A percentile compares a stretch with the other conserved stretches of the same genome.
phyloP scores from a whole-genome alignment of 2,797 vertebrate species.

The Hylomyscus alleni region DNA sequence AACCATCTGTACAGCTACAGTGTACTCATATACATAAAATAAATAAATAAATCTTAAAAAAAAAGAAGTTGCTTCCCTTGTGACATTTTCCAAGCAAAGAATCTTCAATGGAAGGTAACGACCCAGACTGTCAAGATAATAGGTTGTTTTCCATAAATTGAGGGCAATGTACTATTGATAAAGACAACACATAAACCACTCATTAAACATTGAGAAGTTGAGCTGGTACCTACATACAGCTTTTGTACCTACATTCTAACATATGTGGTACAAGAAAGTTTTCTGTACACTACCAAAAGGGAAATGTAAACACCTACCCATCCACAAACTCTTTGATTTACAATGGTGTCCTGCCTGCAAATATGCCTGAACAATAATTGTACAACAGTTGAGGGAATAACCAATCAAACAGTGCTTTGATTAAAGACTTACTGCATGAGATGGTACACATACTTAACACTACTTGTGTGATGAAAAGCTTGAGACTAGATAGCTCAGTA shows the following conservation, averaged over 20 bases:
- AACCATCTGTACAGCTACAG: too few species aligned
- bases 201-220: background rate
- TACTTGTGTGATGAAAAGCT: background rate
- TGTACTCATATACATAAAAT: too few species aligned
- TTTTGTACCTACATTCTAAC: background rate
- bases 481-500: background rate
- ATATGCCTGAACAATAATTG: background rate
- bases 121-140: background rate
- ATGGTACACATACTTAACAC: background rate
- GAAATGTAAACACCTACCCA: background rate
- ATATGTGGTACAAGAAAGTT: background rate
- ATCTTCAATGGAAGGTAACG: too few species aligned
- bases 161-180: background rate
- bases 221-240: background rate
- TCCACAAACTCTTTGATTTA: background rate
- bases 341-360: background rate
- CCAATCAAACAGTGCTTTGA: background rate
- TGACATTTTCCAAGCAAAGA: too few species aligned
- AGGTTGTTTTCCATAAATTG: background rate
- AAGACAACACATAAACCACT: background rate
- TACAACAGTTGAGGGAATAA: background rate
- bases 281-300: background rate
- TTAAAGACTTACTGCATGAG: background rate
- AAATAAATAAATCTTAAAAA: too few species aligned
- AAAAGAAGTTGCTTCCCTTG: too few species aligned